These are phyloP conservation scores for Tupiocoris notatus DNA, from an alignment of 2,888 invertebrate species.

Conservation along the genomic window DNA sequence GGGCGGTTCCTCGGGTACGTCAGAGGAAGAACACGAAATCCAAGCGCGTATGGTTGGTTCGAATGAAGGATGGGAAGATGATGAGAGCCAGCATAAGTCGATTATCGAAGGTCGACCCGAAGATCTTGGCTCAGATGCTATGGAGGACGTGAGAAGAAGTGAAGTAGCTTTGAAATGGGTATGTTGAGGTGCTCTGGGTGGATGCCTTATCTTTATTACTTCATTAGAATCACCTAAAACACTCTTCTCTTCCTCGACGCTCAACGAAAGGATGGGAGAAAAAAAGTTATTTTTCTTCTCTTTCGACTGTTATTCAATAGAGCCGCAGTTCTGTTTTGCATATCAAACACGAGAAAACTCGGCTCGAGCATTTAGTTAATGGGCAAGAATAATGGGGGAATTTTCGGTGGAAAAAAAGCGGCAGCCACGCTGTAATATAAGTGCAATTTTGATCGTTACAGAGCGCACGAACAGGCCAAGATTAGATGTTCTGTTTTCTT, in stretches of 20 bases:
- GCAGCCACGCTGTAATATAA: background rate
- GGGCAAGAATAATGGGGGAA: background rate
- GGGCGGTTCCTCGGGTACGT: background rate
- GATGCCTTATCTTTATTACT: background rate
- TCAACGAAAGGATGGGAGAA: background rate
- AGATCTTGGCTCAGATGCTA: background rate
- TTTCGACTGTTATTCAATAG: background rate
- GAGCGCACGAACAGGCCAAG: background rate
- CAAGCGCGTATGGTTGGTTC: too few species aligned
- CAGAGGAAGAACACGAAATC: background rate
- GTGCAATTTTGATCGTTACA: background rate
- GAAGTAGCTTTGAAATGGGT: too few species aligned
- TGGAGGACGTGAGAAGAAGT: background rate
- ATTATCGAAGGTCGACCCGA: background rate
- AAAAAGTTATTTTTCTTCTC: background rate
- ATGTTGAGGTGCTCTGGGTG: too few species aligned
- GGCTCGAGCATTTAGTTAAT: background rate
- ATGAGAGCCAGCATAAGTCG: background rate
- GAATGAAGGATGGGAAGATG: background rate
- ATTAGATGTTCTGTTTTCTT: background rate
- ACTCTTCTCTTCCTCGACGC: background rate
- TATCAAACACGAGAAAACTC: background rate
- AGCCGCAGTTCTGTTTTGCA: background rate
- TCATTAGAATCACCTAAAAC: background rate
- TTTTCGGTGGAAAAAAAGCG: background rate